These are phyloP conservation scores for Prionailurus viverrinus DNA, from an alignment of 2,113 vertebrate species.

Conservation along the genomic window DNA sequence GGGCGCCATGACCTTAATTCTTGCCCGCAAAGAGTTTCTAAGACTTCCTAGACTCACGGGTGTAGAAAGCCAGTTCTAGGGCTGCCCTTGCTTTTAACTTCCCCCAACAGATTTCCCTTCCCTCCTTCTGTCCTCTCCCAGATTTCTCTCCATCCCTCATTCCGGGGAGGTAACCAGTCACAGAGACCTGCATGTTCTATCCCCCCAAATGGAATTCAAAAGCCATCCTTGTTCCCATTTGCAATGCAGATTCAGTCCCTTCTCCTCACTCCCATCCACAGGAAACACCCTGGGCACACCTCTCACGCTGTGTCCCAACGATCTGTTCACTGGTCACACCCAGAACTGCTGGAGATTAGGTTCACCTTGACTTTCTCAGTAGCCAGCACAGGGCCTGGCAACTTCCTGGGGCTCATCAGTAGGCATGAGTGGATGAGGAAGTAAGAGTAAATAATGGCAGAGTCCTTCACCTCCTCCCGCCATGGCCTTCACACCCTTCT, in stretches of 20 bases:
- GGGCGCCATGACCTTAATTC: background rate
- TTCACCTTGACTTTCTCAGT: background rate
- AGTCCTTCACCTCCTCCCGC: background rate
- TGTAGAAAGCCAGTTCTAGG: background rate
- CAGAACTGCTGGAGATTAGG: background rate
- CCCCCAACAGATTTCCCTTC: background rate
- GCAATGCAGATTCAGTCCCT: background rate
- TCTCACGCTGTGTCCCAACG: background rate
- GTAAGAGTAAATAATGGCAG: background rate
- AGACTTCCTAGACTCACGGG: background rate
- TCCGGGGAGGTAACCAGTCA: background rate
- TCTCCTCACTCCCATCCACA: background rate
- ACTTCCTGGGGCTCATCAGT: background rate
- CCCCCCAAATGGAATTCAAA: background rate
- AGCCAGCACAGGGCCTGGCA: background rate
- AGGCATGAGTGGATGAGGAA: background rate
- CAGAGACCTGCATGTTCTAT: background rate
- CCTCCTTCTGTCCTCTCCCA: background rate
- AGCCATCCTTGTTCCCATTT: no score
- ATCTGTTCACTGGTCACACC: background rate
- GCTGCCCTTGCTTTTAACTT: background rate
- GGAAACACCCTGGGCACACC: background rate
- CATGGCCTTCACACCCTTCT: fast-evolving
- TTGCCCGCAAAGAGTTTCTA: background rate
- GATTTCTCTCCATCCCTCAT: background rate